phyloP scores from a whole-genome alignment of 2,113 vertebrate genomes.

The Oncorhynchus masou region DNA sequence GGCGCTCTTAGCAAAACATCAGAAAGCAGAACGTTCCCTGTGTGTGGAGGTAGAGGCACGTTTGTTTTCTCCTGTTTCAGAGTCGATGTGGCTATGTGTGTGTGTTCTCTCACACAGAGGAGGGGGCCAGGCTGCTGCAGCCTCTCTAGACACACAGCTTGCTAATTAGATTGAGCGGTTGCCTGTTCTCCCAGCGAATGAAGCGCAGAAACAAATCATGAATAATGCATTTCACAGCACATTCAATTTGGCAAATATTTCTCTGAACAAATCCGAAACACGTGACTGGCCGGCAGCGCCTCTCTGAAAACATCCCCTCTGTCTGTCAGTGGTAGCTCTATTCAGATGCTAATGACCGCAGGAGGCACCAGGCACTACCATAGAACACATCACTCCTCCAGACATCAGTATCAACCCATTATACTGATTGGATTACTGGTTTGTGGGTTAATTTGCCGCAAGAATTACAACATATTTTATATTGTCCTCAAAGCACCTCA shows the following conservation, averaged over 20 bases:
- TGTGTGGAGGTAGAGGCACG: background rate
- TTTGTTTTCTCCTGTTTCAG: background rate
- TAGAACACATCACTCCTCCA: constrained; percentile 4
- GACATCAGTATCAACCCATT: constrained; percentile 17
- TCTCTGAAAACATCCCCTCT: constrained; percentile 44
- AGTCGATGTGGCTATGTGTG: background rate
- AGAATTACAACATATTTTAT: background rate
- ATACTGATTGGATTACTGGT: constrained; percentile 47
- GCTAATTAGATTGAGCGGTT: constrained; percentile 54
- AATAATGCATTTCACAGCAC: constrained; percentile 57
- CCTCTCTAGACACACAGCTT: constrained; percentile 33
- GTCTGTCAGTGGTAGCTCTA: constrained; percentile 1
- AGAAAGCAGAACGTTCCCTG: constrained; percentile 9
- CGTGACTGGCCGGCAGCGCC: constrained; percentile 24
- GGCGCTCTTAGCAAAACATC: constrained; percentile 22
- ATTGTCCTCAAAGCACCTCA: constrained; percentile 28
- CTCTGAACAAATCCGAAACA: constrained; percentile 38
- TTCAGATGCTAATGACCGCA: constrained; percentile 58
- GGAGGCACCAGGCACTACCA: constrained; percentile 37
- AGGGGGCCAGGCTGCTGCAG: constrained; percentile 28
- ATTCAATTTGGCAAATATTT: constrained; percentile 55
- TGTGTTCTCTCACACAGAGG: constrained; percentile 17
- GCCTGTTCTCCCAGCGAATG: constrained; percentile 35
- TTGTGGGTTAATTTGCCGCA: no score
- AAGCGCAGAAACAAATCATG: constrained; percentile 38